Evolutionary conservation across 2,113 vertebrate genomes (phyloP).

Genomic region (Mirounga angustirostris): DNA sequence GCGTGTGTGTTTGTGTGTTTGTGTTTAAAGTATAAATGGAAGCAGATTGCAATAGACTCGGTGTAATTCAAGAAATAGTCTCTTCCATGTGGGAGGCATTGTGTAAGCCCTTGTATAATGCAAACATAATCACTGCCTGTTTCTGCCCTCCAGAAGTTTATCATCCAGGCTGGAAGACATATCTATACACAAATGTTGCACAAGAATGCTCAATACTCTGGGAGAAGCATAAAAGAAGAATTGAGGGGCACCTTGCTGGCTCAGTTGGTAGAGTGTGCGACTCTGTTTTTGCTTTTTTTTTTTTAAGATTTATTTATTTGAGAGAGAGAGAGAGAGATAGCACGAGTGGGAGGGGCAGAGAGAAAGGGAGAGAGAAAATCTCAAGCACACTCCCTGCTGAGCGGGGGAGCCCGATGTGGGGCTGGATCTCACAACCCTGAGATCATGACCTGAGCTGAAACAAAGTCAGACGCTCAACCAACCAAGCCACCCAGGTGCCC

Average conservation of each 20-base stretch:
- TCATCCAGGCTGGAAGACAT: not conserved
- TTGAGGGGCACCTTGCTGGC: not conserved
- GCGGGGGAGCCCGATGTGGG: too few relatives aligned
- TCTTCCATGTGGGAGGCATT: not conserved
- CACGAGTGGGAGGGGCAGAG: not conserved
- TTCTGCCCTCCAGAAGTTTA: not conserved
- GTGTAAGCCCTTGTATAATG: not conserved
- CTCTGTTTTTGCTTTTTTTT: not conserved
- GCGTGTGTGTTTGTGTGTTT: not conserved
- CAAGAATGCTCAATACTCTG: not conserved
- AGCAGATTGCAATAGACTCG: not conserved
- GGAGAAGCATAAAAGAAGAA: not conserved
- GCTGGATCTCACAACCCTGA: too few relatives aligned
- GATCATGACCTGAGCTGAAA: too few relatives aligned
- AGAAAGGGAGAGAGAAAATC: too few relatives aligned
- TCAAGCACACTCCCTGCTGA: too few relatives aligned
- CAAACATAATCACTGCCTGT: not conserved
- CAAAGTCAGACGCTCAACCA: too few relatives aligned
- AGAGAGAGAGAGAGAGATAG: not conserved
- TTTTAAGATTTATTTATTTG: not conserved
- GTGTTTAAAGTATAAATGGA: not conserved
- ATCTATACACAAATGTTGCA: not conserved
- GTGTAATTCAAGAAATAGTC: not conserved
- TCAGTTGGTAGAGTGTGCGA: not conserved
- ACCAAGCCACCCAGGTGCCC: too few relatives aligned